A percentile compares a stretch with the other conserved stretches of the same genome.
These are phyloP conservation scores for Oryzias melastigma DNA, from an alignment of 2,113 vertebrate genomes.

Conservation along the genomic window DNA sequence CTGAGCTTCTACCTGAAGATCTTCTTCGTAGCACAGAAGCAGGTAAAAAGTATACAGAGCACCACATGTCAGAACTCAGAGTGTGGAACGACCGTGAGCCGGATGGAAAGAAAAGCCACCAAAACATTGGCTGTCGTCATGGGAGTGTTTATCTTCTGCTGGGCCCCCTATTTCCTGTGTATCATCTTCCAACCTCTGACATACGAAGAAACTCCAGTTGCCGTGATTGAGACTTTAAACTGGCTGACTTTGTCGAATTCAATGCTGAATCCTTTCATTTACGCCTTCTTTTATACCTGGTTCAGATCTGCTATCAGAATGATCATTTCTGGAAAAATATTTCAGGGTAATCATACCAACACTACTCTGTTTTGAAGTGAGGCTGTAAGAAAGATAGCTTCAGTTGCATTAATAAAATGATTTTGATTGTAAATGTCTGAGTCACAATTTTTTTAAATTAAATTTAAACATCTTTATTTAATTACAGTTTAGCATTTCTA, in stretches of 20 bases:
- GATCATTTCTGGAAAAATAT: constrained; percentile 29
- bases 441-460: too few species aligned
- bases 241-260: constrained; percentile 33
- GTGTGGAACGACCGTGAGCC: constrained; percentile 11
- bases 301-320: constrained; percentile 28
- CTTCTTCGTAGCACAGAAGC: constrained; percentile 35
- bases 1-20: constrained; percentile 40
- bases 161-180: constrained; percentile 23
- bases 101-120: constrained; percentile 39
- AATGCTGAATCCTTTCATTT: constrained; percentile 39
- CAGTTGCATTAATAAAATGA: too few species aligned
- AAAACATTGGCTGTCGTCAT: constrained; percentile 27
- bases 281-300: constrained; percentile 39
- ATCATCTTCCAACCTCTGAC: constrained; percentile 20
- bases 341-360: background rate
- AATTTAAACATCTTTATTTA: too few species aligned
- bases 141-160: constrained; percentile 39
- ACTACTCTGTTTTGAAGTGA: constrained; percentile 6
- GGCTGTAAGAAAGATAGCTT: background rate
- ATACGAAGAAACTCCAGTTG: background rate
- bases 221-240: constrained; percentile 18
- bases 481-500: too few species aligned
- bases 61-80: background rate
- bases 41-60: constrained; percentile 29
- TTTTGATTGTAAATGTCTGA: too few species aligned